Conservation (phyloP, 2,888 invertebrate species). For the Coelinius sp. region DNA sequence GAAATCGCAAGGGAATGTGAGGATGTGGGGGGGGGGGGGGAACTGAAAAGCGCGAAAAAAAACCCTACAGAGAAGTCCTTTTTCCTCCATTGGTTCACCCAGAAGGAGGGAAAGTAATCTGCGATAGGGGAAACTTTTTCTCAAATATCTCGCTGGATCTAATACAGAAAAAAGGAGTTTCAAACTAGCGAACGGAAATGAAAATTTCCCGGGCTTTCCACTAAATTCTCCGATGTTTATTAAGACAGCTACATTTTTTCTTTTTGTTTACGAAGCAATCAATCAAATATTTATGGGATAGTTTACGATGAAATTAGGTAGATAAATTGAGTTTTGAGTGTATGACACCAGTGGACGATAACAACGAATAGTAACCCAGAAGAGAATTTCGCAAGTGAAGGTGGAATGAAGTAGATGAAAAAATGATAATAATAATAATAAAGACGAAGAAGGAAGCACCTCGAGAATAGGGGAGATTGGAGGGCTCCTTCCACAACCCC, state of each 20-base stretch:
- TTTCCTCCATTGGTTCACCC: not conserved
- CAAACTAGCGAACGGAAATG: not conserved
- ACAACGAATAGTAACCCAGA: not conserved
- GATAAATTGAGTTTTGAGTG: not conserved
- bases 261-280: too few relatives aligned
- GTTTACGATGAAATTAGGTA: too few relatives aligned
- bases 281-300: too few relatives aligned
- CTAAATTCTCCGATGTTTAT: too few relatives aligned
- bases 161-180: not conserved
- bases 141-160: not conserved
- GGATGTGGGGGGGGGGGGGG: not conserved
- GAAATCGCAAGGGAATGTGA: not conserved
- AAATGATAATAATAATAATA: slow-evolving; percentile 5
- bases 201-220: not conserved
- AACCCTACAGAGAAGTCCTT: not conserved
- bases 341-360: slow-evolving; percentile 1
- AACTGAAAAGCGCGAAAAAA: not conserved
- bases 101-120: not conserved
- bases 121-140: not conserved
- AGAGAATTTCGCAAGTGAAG: not conserved
- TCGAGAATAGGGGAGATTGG: not conserved
- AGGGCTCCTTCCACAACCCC: slow-evolving; percentile 20
- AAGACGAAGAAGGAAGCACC: slow-evolving; percentile 2
- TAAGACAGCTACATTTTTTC: too few relatives aligned
- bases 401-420: not conserved